These are phyloP conservation scores for Druceiella hillmani DNA, from an alignment of 2,888 invertebrate species.

Conservation along the genomic window DNA sequence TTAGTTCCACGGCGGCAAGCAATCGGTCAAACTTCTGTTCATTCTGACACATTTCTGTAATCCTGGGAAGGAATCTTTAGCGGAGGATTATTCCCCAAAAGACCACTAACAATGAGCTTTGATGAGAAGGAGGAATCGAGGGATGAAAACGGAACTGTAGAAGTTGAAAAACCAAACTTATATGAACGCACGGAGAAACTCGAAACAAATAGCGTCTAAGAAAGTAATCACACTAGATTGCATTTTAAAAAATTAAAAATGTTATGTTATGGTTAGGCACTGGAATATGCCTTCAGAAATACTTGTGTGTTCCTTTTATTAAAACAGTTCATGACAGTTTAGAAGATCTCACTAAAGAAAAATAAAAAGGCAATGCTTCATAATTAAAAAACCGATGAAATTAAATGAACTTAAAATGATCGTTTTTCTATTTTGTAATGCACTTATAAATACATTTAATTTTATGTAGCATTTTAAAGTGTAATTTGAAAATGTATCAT, in stretches of 20 bases:
- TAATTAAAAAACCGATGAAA: no score
- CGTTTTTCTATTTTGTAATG: no score
- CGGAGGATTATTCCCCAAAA: constrained; percentile 45
- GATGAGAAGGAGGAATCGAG: constrained; percentile 36
- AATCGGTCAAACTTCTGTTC: constrained; percentile 76
- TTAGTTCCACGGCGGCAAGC: constrained; percentile 76
- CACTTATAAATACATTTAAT: no score
- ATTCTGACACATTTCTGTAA: constrained; percentile 68
- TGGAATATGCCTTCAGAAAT: no score
- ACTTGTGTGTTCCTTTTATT: no score
- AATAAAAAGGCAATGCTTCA: no score
- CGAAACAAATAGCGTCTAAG: constrained; percentile 22
- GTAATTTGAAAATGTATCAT: no score
- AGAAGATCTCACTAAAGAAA: no score
- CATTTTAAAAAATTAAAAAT: constrained; percentile 13
- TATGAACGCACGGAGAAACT: constrained; percentile 28
- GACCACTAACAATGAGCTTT: constrained; percentile 44
- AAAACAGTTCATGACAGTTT: no score
- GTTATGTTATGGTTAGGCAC: no score
- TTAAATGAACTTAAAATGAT: no score
- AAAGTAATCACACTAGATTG: not conserved
- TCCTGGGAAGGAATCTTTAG: constrained; percentile 53
- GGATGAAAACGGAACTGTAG: constrained; percentile 30
- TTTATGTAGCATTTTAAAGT: no score
- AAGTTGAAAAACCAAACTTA: constrained; percentile 39